A percentile compares a stretch with the other conserved stretches of the same genome.
Evolutionary conservation across 2,888 invertebrate species (phyloP).

Genomic region (Drosophila putrida): DNA sequence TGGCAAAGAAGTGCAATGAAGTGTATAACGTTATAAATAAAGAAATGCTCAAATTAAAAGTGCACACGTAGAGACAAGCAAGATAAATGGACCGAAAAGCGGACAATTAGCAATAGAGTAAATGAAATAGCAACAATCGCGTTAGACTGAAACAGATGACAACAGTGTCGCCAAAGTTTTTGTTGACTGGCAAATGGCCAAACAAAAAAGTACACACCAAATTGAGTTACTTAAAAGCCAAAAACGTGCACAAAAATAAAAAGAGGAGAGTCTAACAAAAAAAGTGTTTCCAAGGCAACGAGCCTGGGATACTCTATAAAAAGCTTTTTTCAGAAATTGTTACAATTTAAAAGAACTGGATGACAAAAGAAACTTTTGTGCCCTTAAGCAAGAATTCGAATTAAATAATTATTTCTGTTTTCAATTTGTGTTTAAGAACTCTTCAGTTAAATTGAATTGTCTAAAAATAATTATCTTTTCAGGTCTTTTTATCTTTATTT

Average conservation of each 20-base stretch:
- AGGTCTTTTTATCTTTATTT: too few species aligned
- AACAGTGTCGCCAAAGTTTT: constrained; percentile 34
- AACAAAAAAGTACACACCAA: constrained; percentile 35
- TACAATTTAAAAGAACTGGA: neutral
- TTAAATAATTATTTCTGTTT: too few species aligned
- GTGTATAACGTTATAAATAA: constrained; percentile 73
- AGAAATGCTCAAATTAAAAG: constrained; percentile 70
- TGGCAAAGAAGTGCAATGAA: constrained; percentile 57
- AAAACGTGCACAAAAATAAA: constrained; percentile 15
- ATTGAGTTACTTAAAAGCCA: constrained; percentile 52
- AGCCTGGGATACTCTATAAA: constrained; percentile 26
- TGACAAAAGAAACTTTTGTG: neutral
- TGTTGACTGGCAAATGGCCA: constrained; percentile 50
- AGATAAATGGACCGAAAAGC: constrained; percentile 52
- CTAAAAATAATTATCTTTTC: too few species aligned
- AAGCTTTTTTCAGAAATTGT: neutral
- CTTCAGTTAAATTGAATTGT: too few species aligned
- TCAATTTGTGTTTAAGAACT: too few species aligned
- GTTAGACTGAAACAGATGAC: constrained; percentile 27
- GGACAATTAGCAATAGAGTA: constrained; percentile 45
- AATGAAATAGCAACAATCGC: constrained; percentile 22
- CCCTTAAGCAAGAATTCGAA: neutral
- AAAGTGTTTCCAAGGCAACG: constrained; percentile 4
- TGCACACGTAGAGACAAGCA: constrained; percentile 41
- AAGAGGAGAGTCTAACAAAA: constrained; percentile 4